Evolutionary conservation across 2,113 vertebrate species (phyloP), one percentile per base, ranked within the genome.

Genomic region (Pantherophis guttatus): DNA sequence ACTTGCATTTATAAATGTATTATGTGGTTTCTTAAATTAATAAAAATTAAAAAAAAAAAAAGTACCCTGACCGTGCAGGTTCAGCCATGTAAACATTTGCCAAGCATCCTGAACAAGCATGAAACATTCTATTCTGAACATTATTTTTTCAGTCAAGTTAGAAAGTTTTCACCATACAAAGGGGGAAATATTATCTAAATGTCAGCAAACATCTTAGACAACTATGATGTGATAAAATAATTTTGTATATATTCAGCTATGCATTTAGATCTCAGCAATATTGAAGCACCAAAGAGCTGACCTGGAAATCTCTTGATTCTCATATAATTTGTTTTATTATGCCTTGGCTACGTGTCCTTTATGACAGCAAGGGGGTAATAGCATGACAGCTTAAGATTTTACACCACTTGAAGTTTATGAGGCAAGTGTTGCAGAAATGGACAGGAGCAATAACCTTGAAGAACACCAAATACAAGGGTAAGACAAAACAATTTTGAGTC

Each of bases 61-160:
- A 19, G 52, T 33, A 24, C 19, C 10, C 26, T 92, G 57, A 24
- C 48, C 13, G 10, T 92, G 29, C 12, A 23, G n/a, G 62, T 92
- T 89, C 53, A 88, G 1, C 17, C 48, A 93, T 26, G 48, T 33
- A 0, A 19, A 87, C 15, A 3, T 50, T 26, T 53, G 48, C 10
- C 23, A 21, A 29, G 7, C 1, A 15, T 53, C 17, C 39, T 65
- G 92, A 88, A 92, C 23, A 91, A 92, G 52, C 75, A 39, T 50
- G 59, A 70, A 59, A 29, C 5, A n/a, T 21, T 52, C 13, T 59
- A 24, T 29, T 55, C 33, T 58, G 24, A 91, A 15, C 54, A 55
- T 85, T 88, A 0, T 70, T 88, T 0, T 0, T 21, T 87, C 53
- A 1, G 0, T 12, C 1, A 13, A 48, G 24, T 2, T 0, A 26